A percentile compares a stretch with the other conserved stretches of the same genome.
Conservation (phyloP, 2,888 invertebrate genomes). For the Drosophila mulleri region DNA sequence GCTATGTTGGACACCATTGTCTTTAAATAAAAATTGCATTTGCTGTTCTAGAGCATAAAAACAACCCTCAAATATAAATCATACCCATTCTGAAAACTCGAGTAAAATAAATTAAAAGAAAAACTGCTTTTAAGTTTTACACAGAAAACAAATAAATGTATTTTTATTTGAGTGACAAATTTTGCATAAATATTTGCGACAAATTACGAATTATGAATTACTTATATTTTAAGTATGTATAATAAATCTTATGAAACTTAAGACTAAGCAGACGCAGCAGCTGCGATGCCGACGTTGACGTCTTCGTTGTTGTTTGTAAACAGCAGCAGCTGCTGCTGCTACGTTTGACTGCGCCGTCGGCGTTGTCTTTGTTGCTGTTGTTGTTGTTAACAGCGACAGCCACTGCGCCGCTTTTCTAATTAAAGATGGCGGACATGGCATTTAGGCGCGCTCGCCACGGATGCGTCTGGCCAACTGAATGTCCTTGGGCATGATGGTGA, state of each 20-base stretch:
- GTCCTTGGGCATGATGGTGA: slow-evolving; percentile 99
- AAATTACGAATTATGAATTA: slow-evolving; percentile 14
- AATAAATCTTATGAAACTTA: slow-evolving; percentile 53
- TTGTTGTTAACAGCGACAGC: slow-evolving; percentile 14
- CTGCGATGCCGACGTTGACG: slow-evolving; percentile 25
- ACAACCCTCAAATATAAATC: slow-evolving; percentile 34
- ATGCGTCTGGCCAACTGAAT: slow-evolving; percentile 98
- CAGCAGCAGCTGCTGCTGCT: slow-evolving; percentile 53
- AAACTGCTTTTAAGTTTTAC: slow-evolving; percentile 65
- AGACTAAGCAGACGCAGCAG: slow-evolving; percentile 53
- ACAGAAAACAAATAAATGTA: slow-evolving; percentile 35
- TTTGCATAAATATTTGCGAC: slow-evolving; percentile 16
- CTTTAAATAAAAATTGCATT: slow-evolving; percentile 89
- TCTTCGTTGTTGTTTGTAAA: slow-evolving; percentile 45
- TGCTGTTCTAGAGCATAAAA: slow-evolving; percentile 34
- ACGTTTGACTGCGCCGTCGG: slow-evolving; percentile 24
- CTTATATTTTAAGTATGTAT: slow-evolving; percentile 37
- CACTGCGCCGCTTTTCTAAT: slow-evolving; percentile 59
- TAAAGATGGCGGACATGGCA: slow-evolving; percentile 69
- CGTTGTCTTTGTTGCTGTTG: slow-evolving; percentile 31
- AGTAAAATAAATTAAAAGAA: slow-evolving; percentile 46
- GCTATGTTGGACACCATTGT: slow-evolving; percentile 97
- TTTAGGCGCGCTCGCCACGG: slow-evolving; percentile 97
- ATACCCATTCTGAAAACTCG: slow-evolving; percentile 14
- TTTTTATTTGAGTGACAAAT: slow-evolving; percentile 35